These are phyloP conservation scores for Thaumetopoea pityocampa DNA, from an alignment of 1,140 invertebrate genomes.

Conservation along the genomic window DNA sequence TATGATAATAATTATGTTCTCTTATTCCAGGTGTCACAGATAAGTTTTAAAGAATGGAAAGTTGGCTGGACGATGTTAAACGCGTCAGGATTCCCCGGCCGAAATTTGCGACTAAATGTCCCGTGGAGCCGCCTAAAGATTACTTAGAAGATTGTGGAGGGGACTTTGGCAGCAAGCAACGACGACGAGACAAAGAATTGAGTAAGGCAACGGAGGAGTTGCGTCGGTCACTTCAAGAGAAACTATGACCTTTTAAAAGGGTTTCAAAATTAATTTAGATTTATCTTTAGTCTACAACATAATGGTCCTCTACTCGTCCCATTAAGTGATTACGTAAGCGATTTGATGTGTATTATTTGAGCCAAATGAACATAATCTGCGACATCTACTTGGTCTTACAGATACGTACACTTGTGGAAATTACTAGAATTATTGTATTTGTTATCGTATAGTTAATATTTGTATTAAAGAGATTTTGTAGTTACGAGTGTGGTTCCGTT, in stretches of 20 bases:
- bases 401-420: constrained; percentile 12
- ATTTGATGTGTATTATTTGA: constrained; percentile 15
- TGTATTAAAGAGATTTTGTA: neutral
- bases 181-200: constrained; percentile 74
- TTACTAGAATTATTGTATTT: constrained; percentile 14
- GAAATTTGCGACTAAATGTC: constrained; percentile 84
- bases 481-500: too few relatives aligned
- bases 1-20: neutral
- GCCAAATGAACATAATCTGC: constrained; percentile 26
- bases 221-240: constrained; percentile 82
- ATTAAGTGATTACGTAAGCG: constrained; percentile 21
- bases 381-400: constrained; percentile 8
- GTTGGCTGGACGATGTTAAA: constrained; percentile 88
- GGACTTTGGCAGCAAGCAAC: constrained; percentile 58
- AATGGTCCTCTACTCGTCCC: constrained; percentile 14
- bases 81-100: constrained; percentile 87
- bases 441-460: constrained; percentile 5
- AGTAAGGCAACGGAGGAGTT: constrained; percentile 85
- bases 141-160: constrained; percentile 75
- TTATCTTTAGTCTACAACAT: constrained; percentile 25
- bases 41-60: constrained; percentile 79
- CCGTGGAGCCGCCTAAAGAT: constrained; percentile 81
- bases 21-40: constrained; percentile 1
- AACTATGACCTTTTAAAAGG: constrained; percentile 77
- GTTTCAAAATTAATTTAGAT: constrained; percentile 27